phyloP scores from a whole-genome alignment of 2,888 invertebrate species.

The Drosophila rellima region DNA sequence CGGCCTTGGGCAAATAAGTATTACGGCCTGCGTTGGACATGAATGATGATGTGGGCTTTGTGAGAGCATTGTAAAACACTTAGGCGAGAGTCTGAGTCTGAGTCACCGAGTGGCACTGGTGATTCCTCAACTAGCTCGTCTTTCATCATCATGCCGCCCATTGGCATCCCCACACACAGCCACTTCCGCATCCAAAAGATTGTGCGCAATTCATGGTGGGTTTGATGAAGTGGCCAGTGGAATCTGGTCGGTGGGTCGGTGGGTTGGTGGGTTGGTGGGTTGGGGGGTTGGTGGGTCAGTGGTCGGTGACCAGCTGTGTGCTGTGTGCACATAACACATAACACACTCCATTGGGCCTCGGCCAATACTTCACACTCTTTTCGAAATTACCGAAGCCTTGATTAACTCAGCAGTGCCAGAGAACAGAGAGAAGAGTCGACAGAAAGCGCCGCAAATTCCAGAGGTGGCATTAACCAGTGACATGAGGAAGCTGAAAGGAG shows the following conservation, averaged over 20 bases:
- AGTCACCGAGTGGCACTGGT: slow-evolving; percentile 21
- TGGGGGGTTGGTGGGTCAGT: not conserved
- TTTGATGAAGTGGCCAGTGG: slow-evolving; percentile 68
- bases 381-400: slow-evolving; percentile 75
- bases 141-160: too few species aligned
- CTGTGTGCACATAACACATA: slow-evolving; percentile 68
- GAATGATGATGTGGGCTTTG: slow-evolving; percentile 78
- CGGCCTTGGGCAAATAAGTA: slow-evolving; percentile 75
- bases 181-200: slow-evolving; percentile 50
- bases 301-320: slow-evolving; percentile 54
- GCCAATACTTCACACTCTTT: slow-evolving; percentile 76
- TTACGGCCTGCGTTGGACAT: slow-evolving; percentile 73
- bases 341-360: slow-evolving; percentile 74
- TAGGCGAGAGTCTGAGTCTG: slow-evolving; percentile 44
- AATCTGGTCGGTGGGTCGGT: slow-evolving; percentile 16
- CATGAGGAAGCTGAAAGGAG: too few species aligned
- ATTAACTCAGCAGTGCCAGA: slow-evolving; percentile 64
- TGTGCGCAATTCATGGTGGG: slow-evolving; percentile 58
- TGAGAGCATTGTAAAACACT: slow-evolving; percentile 76
- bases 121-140: slow-evolving; percentile 15
- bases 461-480: too few species aligned
- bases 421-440: slow-evolving; percentile 9
- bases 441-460: not conserved
- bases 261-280: slow-evolving; percentile 2
- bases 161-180: slow-evolving; percentile 8